These are phyloP conservation scores for Lepilemur ruficaudatus DNA, from an alignment of 2,797 vertebrate genomes.

Conservation along the genomic window DNA sequence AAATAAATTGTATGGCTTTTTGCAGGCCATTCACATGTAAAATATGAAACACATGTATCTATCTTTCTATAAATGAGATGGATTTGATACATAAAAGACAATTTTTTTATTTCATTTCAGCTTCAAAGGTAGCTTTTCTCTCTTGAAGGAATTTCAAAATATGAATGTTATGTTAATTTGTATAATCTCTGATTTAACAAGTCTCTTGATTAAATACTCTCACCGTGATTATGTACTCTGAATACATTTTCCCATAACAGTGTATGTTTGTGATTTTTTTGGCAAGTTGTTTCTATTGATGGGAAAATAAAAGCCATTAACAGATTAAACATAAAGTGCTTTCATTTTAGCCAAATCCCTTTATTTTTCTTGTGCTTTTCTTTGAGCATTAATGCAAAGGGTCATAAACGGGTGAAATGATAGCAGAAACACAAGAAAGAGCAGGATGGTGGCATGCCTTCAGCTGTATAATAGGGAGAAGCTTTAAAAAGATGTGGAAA, in stretches of 20 bases:
- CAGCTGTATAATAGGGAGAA: background rate
- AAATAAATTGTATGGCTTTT: background rate
- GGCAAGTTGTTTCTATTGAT: conserved; percentile 56
- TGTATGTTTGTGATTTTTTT: conserved; percentile 34
- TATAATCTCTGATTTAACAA: conserved; percentile 62
- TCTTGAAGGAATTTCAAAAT: conserved; percentile 52
- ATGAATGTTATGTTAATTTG: conserved; percentile 56
- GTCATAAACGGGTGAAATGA: background rate
- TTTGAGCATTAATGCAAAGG: conserved; percentile 36
- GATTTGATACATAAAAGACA: conserved; percentile 11
- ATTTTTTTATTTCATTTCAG: conserved; percentile 22
- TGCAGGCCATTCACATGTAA: conserved; percentile 55
- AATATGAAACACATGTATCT: conserved; percentile 17
- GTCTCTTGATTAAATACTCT: conserved; percentile 71
- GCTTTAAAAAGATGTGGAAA: background rate
- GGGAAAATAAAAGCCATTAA: conserved; percentile 66
- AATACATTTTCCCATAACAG: conserved; percentile 57
- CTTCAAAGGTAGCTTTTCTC: conserved; percentile 49
- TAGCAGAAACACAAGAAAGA: background rate
- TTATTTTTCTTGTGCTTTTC: conserved; percentile 23
- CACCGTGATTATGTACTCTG: conserved; percentile 42
- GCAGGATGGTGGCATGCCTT: background rate
- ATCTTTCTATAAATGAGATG: conserved; percentile 24
- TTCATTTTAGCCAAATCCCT: conserved; percentile 49
- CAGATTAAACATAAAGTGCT: conserved; percentile 54